phyloP scores from a whole-genome alignment of 2,888 invertebrate species.

The Leucophenga maculata region DNA sequence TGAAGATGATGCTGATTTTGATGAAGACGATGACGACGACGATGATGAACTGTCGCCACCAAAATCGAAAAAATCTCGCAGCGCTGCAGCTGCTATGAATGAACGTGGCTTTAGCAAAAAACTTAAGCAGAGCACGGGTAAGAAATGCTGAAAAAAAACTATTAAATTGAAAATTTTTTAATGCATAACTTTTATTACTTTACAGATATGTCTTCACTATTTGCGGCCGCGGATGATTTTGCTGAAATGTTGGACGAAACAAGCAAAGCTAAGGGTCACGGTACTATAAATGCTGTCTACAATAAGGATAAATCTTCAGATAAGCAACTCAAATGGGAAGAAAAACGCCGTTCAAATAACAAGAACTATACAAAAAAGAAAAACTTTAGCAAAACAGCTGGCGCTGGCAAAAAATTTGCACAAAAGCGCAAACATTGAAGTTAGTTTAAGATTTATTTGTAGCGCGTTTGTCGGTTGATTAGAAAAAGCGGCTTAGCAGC shows the following conservation, averaged over 20 bases:
- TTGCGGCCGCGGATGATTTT: conserved; percentile 92
- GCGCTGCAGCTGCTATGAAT: conserved; percentile 40
- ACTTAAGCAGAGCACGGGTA: conserved; percentile 68
- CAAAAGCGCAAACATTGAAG: conserved; percentile 54
- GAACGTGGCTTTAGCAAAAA: conserved; percentile 65
- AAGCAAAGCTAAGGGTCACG: conserved; percentile 78
- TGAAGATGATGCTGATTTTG: conserved; percentile 52
- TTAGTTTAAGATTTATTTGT: neutral
- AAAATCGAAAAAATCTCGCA: conserved; percentile 62
- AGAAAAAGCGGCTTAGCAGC: conserved; percentile 2
- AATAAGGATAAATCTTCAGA: conserved; percentile 84
- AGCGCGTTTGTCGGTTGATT: neutral
- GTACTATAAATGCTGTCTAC: conserved; percentile 80
- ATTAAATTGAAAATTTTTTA: neutral
- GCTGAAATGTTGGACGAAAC: conserved; percentile 89
- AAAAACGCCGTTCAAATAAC: conserved; percentile 74
- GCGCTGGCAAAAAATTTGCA: conserved; percentile 39
- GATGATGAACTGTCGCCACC: conserved; percentile 49
- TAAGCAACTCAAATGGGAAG: conserved; percentile 89
- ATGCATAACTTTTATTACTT: neutral
- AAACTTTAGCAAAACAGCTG: conserved; percentile 20
- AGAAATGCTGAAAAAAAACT: conserved; percentile 22
- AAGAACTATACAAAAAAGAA: conserved; percentile 62
- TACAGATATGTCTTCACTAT: conserved; percentile 77
- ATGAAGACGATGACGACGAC: conserved; percentile 48